phyloP scores from a whole-genome alignment of 2,888 invertebrate species.

The Lymantria dispar region DNA sequence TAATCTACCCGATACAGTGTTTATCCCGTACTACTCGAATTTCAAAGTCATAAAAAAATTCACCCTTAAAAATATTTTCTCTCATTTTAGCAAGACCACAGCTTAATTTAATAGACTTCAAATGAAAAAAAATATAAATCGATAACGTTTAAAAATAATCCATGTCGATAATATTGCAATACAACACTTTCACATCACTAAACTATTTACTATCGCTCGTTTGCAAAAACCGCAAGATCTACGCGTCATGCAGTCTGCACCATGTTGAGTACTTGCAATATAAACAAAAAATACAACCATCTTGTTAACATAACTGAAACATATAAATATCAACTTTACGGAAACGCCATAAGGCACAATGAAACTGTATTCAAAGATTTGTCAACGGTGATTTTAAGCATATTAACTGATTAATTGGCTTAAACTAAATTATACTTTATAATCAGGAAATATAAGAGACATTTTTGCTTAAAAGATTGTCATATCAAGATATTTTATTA shows the following conservation, averaged over 20 bases:
- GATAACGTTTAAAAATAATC: neutral
- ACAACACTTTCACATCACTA: conserved; percentile 45
- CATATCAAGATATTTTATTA: conserved; percentile 3
- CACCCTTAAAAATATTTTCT: too few relatives aligned
- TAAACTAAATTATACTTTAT: conserved; percentile 18
- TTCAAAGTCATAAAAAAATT: too few relatives aligned
- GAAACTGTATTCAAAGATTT: conserved; percentile 6
- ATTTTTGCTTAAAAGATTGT: neutral
- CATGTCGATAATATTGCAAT: conserved; percentile 20
- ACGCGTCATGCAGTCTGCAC: conserved; percentile 75
- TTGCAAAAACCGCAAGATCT: conserved; percentile 68
- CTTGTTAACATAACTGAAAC: conserved; percentile 4
- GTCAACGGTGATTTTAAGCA: conserved; percentile 3
- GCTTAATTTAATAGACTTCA: too few relatives aligned
- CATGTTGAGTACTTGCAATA: conserved; percentile 48
- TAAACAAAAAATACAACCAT: conserved; percentile 47
- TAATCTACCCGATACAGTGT: too few relatives aligned
- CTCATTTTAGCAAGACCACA: too few relatives aligned
- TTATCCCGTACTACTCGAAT: too few relatives aligned
- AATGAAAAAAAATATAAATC: too few relatives aligned
- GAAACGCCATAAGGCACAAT: conserved; percentile 3
- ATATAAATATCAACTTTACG: conserved; percentile 38
- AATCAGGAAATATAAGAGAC: neutral
- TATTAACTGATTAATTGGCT: neutral
- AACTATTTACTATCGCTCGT: conserved; percentile 52